Base-by-base conservation (phyloP, 1,140 invertebrate genomes). In the Drosophila lacertosa region DNA sequence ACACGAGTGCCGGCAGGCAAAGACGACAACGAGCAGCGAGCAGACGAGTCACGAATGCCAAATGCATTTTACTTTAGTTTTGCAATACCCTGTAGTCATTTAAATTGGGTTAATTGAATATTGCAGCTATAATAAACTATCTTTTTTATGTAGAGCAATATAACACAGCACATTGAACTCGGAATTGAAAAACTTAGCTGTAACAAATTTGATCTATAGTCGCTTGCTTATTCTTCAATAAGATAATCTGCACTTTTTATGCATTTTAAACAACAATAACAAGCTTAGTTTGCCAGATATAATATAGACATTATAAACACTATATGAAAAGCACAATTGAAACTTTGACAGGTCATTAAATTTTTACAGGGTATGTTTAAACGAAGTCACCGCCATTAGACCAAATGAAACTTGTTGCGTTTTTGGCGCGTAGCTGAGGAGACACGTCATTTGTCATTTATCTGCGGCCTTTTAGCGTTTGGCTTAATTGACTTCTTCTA, bases 401-500 rank as follows among this genome's bases (percentile, higher is more conserved):
- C 7, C 48, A 51, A 22, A 20, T n/a, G 18, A 35, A 35, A 33
- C 32, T 51, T 11, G 50, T 13, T 67, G 64, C 15, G 11, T 44
- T 65, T 53, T 77, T 50, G 26, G 48, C 29, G 62, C 37, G 57
- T 54, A 58, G n/a, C n/a, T n/a, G n/a, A n/a, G n/a, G 68, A 81
- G 82, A 86, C 81, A 84, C 81, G 77, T 86, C 81, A 86, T 86
- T 86, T 86, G 82, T 86, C 81, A 86, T 86, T 86, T 86, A 86
- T 86, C 82, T 81, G 79, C 69, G 79, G 79, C 79, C 76, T 84
- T 86, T 86, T 81, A 86, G 65, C 69, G 74, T 86, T 86, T 70
- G 77, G 77, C 74, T 86, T 86, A 86, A 88, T 86, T 88, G 81
- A 86, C 82, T 81, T 86, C 76, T 73, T 68, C 70, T 67, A 51